Conservation (phyloP, 2,888 invertebrate species). For the Tachina lurida region DNA sequence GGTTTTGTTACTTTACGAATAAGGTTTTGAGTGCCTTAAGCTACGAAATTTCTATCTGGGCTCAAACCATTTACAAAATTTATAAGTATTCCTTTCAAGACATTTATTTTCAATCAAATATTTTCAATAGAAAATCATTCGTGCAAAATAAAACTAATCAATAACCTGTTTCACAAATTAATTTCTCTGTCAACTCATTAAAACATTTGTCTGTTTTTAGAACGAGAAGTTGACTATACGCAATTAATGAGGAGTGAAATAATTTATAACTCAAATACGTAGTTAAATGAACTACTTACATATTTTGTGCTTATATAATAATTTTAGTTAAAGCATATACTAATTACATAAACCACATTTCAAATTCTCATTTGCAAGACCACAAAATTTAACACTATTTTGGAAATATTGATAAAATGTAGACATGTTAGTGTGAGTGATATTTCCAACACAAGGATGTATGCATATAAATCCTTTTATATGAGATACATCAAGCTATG, state of each 20-base stretch:
- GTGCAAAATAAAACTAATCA: too few relatives aligned
- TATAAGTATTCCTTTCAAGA: too few relatives aligned
- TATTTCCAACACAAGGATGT: too few relatives aligned
- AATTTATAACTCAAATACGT: neutral
- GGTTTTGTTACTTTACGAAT: neutral
- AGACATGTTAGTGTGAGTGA: too few relatives aligned
- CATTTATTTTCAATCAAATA: too few relatives aligned
- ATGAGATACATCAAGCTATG: too few relatives aligned
- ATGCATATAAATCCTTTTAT: too few relatives aligned
- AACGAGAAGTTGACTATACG: neutral
- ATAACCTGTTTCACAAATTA: conserved; percentile 6
- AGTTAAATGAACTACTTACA: neutral
- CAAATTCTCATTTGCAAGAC: conserved; percentile 53
- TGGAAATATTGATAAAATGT: conserved; percentile 26
- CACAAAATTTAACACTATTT: conserved; percentile 55
- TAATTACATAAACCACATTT: conserved; percentile 66
- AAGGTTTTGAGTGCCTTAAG: neutral
- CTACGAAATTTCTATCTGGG: neutral
- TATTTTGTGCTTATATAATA: conserved; percentile 24
- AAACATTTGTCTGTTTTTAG: conserved; percentile 4
- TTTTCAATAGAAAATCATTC: too few relatives aligned
- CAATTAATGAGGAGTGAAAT: conserved; percentile 1
- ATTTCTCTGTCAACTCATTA: conserved; percentile 40
- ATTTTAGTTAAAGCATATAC: conserved; percentile 34
- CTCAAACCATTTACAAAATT: too few relatives aligned